Base-by-base conservation (phyloP, 1,140 invertebrate genomes). In the Drosophila pachea region DNA sequence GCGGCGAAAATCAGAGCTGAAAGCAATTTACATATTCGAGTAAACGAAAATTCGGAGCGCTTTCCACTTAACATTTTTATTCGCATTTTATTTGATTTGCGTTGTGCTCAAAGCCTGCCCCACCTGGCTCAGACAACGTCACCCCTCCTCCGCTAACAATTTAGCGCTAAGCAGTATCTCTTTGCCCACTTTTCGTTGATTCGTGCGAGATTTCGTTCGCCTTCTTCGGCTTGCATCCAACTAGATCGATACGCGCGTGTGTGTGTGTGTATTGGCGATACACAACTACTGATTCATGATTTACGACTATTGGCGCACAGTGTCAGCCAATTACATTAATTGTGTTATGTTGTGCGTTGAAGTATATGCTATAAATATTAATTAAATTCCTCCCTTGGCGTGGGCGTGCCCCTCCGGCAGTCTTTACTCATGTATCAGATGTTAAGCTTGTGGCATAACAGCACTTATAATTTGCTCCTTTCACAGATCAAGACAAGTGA, bases 81-180 rank as follows among this genome's bases (percentile, higher is more conserved):
- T 82, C 56, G 65, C 58, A 50, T 83, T 83, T 78, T 78, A 83
- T 75, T 83, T 83, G 64, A 72, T 82, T 83, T 75, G 61, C 61
- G 71, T 47, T 68, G 48, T 63, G 71, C 65, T 52, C 60, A 64
- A 59, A 70, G 54, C 14, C 48, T 59, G 52, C 32, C 35, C 35
- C 47, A 32, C 32, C 33, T 53, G 42, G 35, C 12, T 14, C 22
- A 22, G 3, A 2, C 22, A 22, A 22, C 22, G 1, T 22, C 22
- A 22, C 22, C 22, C 22, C 22, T 22, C 22, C 22, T 22, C 3
- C 22, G 22, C 22, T 3, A 22, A 22, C 22, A 22, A 22, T 22
- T 40, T 5, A 33, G 5, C 29, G 22, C 11, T 50, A 22, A 22
- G 22, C 22, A 22, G 40, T 55, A 56, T 55, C 47, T 45, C 47